Base-by-base conservation (phyloP, 1,140 invertebrate species). In the Dermatophagoides farinae region DNA sequence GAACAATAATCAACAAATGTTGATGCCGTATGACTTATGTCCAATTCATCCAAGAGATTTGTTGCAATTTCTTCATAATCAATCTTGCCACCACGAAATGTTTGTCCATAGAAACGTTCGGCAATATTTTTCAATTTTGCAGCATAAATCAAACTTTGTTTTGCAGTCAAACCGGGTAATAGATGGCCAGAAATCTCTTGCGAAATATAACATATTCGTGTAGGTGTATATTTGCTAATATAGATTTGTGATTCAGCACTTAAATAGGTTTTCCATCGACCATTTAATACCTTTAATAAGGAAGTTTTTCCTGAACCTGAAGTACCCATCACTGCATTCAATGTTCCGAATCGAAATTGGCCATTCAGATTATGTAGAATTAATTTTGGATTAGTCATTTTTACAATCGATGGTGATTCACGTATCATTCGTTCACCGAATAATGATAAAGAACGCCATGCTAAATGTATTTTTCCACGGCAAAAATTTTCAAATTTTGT, bases 111-210 rank as follows among this genome's bases (percentile, higher is more conserved):
- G 2, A 31, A 31, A 31, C 31, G 31, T 31, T 31, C 31, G 37
- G n/a, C 16, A 53, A 22, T n/a, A 53, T 59, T 47, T 37, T 59
- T 59, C 14, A 59, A 46, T n/a, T 16, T 46, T 1, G 57, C 9
- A 1, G 57, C 57, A 46, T 59, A 59, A 22, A 46, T n/a, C 8
- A 59, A 16, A 16, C 16, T 25, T 37, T 59, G 37, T 60, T 77
- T 77, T 9, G 92, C 86, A 0, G 85, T 86, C 11, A 95, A 74
- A 71, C 91, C 85, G 0, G 83, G 85, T 23, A 87, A 77, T 0
- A 93, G 75, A 64, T 86, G 84, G 71, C 92, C 88, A n/a, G 37
- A 23, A 11, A 46, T n/a, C 6, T 59, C 43, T 22, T 59, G 57
- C 31, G 40, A n/a, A 46, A 59, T 59, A 59, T 52, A 59, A 59